A percentile compares a stretch with the other conserved stretches of the same genome.
These are phyloP conservation scores for Torymus tubicola DNA, from an alignment of 2,888 invertebrate species.

Conservation along the genomic window DNA sequence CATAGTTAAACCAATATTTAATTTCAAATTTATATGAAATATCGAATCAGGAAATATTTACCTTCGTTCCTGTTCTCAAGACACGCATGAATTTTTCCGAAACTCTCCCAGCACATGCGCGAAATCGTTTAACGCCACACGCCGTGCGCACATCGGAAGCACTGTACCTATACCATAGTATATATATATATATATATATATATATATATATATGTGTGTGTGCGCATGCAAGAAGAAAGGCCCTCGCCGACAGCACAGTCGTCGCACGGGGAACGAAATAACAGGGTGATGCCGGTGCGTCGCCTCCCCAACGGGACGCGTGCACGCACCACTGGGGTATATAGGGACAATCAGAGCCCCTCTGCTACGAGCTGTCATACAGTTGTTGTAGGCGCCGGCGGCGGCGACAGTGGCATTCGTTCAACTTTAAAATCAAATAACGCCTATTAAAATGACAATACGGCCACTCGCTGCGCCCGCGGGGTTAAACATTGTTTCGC, in stretches of 20 bases:
- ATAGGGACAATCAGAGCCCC: slow-evolving; percentile 73
- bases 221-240: slow-evolving; percentile 7
- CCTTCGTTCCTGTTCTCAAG: too few relatives aligned
- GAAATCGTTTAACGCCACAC: too few relatives aligned
- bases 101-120: too few relatives aligned
- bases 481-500: slow-evolving; percentile 75
- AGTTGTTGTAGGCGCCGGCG: too few relatives aligned
- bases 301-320: background rate
- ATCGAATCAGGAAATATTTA: too few relatives aligned
- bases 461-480: slow-evolving; percentile 62
- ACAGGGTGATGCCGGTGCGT: slow-evolving; percentile 65
- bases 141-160: too few relatives aligned
- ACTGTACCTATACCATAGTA: too few relatives aligned
- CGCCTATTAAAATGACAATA: slow-evolving; percentile 76
- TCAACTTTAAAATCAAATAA: slow-evolving; percentile 77
- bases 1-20: too few relatives aligned
- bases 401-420: slow-evolving; percentile 71
- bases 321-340: background rate
- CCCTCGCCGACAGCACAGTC: background rate
- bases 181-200: too few relatives aligned
- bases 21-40: too few relatives aligned
- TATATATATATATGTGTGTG: background rate
- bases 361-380: slow-evolving; percentile 28
- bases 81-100: too few relatives aligned
- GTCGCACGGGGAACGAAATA: slow-evolving; percentile 67